Conservation (phyloP, 2,888 invertebrate genomes). For the Nymphalis urticae region DNA sequence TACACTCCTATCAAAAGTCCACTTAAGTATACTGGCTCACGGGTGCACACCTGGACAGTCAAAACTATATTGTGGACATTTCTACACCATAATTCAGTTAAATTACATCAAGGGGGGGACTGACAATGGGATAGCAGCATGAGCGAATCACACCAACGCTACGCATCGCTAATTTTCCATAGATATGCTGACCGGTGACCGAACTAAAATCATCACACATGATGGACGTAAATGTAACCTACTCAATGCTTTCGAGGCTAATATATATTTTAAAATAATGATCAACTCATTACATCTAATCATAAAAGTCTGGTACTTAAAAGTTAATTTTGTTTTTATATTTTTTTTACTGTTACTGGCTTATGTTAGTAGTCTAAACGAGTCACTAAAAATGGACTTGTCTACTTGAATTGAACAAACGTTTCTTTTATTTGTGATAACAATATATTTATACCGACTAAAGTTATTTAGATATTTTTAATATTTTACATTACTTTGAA, state of each 20-base stretch:
- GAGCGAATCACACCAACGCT: conserved; percentile 79
- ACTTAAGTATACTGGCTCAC: conserved; percentile 51
- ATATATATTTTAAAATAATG: neutral
- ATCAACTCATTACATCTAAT: neutral
- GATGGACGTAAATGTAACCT: conserved; percentile 44
- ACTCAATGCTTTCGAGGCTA: conserved; percentile 15
- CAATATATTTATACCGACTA: too few relatives aligned
- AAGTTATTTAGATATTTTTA: too few relatives aligned
- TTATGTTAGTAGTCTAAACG: too few relatives aligned
- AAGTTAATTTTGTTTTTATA: too few relatives aligned
- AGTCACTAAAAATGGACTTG: too few relatives aligned
- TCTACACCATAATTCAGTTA: conserved; percentile 79
- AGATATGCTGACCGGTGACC: conserved; percentile 61
- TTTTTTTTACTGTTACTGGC: too few relatives aligned
- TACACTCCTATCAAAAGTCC: conserved; percentile 45
- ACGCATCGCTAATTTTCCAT: conserved; percentile 78
- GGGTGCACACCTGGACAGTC: conserved; percentile 67
- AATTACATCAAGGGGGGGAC: conserved; percentile 77
- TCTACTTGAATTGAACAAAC: too few relatives aligned
- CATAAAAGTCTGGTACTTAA: neutral
- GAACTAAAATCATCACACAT: conserved; percentile 64
- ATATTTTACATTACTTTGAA: too few relatives aligned
- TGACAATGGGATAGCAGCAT: conserved; percentile 79
- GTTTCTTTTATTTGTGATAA: too few relatives aligned
- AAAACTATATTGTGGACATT: conserved; percentile 76